Percentiles rank a stretch among this genome's conserved stretches.
Evolutionary conservation across 2,113 vertebrate genomes (phyloP).

Genomic region (Tapirus terrestris): DNA sequence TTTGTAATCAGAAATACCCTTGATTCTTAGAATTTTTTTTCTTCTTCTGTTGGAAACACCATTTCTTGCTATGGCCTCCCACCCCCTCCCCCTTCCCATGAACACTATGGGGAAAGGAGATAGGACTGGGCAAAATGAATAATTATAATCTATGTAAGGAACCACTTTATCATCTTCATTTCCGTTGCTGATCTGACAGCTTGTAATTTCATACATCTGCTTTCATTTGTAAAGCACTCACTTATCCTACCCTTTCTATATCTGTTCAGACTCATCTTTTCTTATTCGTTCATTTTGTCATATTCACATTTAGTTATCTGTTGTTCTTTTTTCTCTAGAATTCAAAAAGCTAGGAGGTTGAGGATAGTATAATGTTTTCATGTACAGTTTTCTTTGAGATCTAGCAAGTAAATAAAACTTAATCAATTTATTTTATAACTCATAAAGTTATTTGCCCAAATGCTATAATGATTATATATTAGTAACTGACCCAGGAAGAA

Average conservation of each 20-base stretch:
- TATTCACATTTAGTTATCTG: slow-evolving; percentile 81
- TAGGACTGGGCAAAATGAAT: slow-evolving; percentile 90
- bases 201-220: slow-evolving; percentile 98
- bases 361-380: slow-evolving; percentile 72
- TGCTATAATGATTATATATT: not conserved
- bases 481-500: not conserved
- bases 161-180: slow-evolving; percentile 95
- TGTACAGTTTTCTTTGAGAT: slow-evolving; percentile 65
- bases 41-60: slow-evolving; percentile 78
- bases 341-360: slow-evolving; percentile 76
- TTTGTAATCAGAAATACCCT: slow-evolving; percentile 75
- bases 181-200: slow-evolving; percentile 94
- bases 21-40: slow-evolving; percentile 66
- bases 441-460: slow-evolving; percentile 39
- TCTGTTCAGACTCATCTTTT: slow-evolving; percentile 83
- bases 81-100: not conserved
- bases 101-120: slow-evolving; percentile 85
- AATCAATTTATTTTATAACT: slow-evolving; percentile 60
- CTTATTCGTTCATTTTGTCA: slow-evolving; percentile 84
- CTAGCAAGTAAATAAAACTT: slow-evolving; percentile 15
- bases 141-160: slow-evolving; percentile 93
- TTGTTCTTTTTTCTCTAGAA: slow-evolving; percentile 80
- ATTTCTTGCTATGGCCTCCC: slow-evolving; percentile 67
- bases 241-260: slow-evolving; percentile 88
- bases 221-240: slow-evolving; percentile 96